Evolutionary conservation across 1,140 invertebrate species (phyloP).

Genomic region (Pseudachorutes palmiensis): DNA sequence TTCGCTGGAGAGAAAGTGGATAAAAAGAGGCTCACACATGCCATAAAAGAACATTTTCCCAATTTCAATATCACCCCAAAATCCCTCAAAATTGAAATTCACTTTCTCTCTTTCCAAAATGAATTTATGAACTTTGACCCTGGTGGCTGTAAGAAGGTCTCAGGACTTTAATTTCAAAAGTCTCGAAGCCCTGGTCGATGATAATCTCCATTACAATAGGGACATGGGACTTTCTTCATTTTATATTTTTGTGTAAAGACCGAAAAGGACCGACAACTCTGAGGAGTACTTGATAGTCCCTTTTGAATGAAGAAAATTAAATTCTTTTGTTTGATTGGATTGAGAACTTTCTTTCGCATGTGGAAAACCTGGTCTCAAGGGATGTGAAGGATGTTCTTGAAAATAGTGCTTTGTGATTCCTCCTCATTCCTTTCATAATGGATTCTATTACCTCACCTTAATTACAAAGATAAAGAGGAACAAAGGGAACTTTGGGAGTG

Average conservation of each 20-base stretch:
- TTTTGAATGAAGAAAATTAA: slow-evolving; percentile 12
- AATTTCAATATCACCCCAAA: too few species aligned
- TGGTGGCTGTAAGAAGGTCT: too few species aligned
- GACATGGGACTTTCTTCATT: not conserved
- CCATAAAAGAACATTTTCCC: too few species aligned
- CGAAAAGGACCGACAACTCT: not conserved
- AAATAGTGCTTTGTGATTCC: not conserved
- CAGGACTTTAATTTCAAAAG: too few species aligned
- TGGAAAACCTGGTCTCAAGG: not conserved
- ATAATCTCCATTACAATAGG: not conserved
- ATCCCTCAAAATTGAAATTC: too few species aligned
- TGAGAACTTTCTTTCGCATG: not conserved
- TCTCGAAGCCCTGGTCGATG: too few species aligned
- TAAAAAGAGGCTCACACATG: too few species aligned
- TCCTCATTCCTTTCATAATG: not conserved
- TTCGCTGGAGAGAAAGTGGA: too few species aligned
- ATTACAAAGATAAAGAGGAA: slow-evolving; percentile 10
- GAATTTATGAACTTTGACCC: too few species aligned
- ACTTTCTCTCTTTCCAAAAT: too few species aligned
- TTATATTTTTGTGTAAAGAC: not conserved
- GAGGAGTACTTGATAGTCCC: too few species aligned
- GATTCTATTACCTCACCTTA: slow-evolving; percentile 4
- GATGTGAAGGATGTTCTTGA: not conserved
- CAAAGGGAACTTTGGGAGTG: not conserved
- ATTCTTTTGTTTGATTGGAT: slow-evolving; percentile 13